These are phyloP conservation scores for Platanista minor DNA, from an alignment of 2,113 vertebrate species.

Conservation along the genomic window DNA sequence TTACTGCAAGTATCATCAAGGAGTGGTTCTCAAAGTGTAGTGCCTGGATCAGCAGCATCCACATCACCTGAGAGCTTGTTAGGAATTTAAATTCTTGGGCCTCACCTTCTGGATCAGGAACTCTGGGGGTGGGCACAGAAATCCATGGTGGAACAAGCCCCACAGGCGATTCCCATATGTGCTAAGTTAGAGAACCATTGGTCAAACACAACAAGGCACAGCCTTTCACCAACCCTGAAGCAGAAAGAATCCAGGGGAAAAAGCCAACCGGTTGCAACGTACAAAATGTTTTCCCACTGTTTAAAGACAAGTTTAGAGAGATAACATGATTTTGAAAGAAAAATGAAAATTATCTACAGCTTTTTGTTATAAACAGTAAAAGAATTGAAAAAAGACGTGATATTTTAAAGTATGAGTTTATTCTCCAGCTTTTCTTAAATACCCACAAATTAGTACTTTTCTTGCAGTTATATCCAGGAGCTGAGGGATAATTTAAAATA, in stretches of 20 bases:
- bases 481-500: constrained; percentile 35
- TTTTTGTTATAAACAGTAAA: constrained; percentile 21
- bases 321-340: neutral
- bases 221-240: neutral
- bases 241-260: neutral
- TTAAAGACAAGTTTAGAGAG: neutral
- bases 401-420: constrained; percentile 47
- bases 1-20: neutral
- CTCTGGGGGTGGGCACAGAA: neutral
- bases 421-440: constrained; percentile 38
- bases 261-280: neutral
- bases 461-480: constrained; percentile 22
- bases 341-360: neutral
- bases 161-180: fast-evolving
- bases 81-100: neutral
- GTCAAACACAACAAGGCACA: neutral
- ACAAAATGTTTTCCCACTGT: neutral
- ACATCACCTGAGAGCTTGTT: neutral
- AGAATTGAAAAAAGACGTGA: neutral
- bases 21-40: neutral
- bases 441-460: constrained; percentile 47
- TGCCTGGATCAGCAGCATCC: fast-evolving
- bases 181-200: neutral
- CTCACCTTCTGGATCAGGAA: neutral
- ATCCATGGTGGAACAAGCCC: neutral